These are phyloP conservation scores for Philotrypesis tridentata DNA, from an alignment of 1,140 invertebrate species.

Conservation along the genomic window DNA sequence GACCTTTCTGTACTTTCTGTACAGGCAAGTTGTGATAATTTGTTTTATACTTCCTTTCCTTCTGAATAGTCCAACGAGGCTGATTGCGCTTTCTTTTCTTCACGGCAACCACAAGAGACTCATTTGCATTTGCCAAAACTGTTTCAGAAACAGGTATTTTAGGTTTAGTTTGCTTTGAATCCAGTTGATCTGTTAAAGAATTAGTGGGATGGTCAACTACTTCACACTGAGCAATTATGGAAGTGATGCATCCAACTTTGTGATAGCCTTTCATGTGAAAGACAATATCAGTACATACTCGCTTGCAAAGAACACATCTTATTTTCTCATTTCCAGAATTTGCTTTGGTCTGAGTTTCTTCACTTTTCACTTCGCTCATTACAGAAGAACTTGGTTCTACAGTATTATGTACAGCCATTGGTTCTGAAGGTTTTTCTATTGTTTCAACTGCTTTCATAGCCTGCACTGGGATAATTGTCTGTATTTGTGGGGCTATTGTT, in stretches of 20 bases:
- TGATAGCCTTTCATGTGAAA: slow-evolving; percentile 67
- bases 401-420: neutral
- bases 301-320: slow-evolving; percentile 63
- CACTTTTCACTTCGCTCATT: slow-evolving; percentile 1
- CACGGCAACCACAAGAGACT: slow-evolving; percentile 15
- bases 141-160: neutral
- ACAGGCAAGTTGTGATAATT: slow-evolving; percentile 1
- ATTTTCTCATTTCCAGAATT: slow-evolving; percentile 31
- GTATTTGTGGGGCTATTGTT: neutral
- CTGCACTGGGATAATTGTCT: neutral
- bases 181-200: neutral
- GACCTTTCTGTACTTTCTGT: neutral
- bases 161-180: neutral
- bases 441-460: neutral
- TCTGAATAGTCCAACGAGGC: slow-evolving; percentile 45
- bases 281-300: slow-evolving; percentile 56
- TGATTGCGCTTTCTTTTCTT: slow-evolving; percentile 45
- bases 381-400: neutral
- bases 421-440: neutral
- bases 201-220: slow-evolving; percentile 14
- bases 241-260: slow-evolving; percentile 59
- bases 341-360: slow-evolving; percentile 8
- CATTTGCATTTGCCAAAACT: slow-evolving; percentile 26
- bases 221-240: slow-evolving; percentile 50
- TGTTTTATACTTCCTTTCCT: slow-evolving; percentile 25